phyloP scores from a whole-genome alignment of 2,888 invertebrate genomes.

The Cheilosia soror region DNA sequence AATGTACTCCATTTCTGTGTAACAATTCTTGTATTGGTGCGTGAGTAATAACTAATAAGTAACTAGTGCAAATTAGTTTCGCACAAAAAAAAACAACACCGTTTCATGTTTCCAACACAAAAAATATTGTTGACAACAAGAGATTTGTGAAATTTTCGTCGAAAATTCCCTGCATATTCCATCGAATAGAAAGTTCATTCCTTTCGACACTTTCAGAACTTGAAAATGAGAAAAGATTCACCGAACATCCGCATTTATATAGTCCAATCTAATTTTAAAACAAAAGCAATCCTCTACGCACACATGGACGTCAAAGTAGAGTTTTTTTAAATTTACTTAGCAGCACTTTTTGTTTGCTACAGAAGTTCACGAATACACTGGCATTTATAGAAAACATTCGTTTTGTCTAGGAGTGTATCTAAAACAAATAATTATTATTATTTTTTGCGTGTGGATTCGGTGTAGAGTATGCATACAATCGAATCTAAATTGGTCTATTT shows the following conservation, averaged over 20 bases:
- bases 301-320: slow-evolving; percentile 14
- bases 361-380: slow-evolving; percentile 80
- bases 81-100: not conserved
- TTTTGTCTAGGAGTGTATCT: slow-evolving; percentile 30
- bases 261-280: slow-evolving; percentile 80
- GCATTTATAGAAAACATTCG: slow-evolving; percentile 3
- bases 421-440: slow-evolving; percentile 28
- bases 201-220: slow-evolving; percentile 38
- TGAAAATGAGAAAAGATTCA: slow-evolving; percentile 56
- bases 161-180: slow-evolving; percentile 10
- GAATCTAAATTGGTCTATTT: slow-evolving; percentile 54
- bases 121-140: not conserved
- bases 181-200: slow-evolving; percentile 28
- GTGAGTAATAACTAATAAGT: not conserved
- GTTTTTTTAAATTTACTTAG: slow-evolving; percentile 24
- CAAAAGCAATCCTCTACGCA: slow-evolving; percentile 79
- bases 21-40: not conserved
- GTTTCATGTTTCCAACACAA: not conserved
- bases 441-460: slow-evolving; percentile 42
- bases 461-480: slow-evolving; percentile 34
- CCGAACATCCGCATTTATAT: slow-evolving; percentile 65
- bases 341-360: slow-evolving; percentile 77
- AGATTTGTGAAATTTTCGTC: not conserved
- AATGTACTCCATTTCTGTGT: not conserved
- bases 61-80: slow-evolving; percentile 9